phyloP scores from a whole-genome alignment of 2,113 vertebrate genomes.

The Theristicus caerulescens region DNA sequence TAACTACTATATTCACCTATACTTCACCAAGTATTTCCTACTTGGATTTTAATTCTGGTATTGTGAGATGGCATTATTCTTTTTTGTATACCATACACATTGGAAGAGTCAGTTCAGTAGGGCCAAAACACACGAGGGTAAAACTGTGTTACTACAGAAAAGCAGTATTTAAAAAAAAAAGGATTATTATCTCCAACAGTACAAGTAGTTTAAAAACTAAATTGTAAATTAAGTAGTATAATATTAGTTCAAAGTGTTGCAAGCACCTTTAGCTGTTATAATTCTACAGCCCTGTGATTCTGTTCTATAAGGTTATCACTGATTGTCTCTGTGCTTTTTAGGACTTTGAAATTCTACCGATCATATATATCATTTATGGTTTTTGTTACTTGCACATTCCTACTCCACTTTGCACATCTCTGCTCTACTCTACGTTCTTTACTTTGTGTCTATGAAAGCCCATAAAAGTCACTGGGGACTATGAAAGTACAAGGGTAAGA shows the following conservation, averaged over 20 bases:
- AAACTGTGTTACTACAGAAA: background rate
- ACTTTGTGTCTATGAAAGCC: background rate
- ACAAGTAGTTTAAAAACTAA: background rate
- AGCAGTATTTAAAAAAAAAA: background rate
- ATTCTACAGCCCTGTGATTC: background rate
- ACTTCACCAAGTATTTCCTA: too few relatives aligned
- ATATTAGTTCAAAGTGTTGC: background rate
- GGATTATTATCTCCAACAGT: background rate
- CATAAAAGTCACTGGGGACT: background rate
- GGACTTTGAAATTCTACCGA: background rate
- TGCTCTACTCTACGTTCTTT: background rate
- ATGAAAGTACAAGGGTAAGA: background rate
- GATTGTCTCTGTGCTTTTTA: background rate
- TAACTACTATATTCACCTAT: background rate
- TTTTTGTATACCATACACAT: background rate
- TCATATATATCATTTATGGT: background rate
- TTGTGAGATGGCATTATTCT: background rate
- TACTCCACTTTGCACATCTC: background rate
- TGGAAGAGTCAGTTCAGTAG: background rate
- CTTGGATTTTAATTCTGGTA: background rate
- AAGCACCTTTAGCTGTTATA: background rate
- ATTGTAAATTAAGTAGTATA: background rate
- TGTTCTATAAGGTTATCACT: background rate
- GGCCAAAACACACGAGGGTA: background rate
- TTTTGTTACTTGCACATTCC: background rate